Evolutionary conservation across 2,888 invertebrate species (phyloP).

Genomic region (Melinaea marsaeus): DNA sequence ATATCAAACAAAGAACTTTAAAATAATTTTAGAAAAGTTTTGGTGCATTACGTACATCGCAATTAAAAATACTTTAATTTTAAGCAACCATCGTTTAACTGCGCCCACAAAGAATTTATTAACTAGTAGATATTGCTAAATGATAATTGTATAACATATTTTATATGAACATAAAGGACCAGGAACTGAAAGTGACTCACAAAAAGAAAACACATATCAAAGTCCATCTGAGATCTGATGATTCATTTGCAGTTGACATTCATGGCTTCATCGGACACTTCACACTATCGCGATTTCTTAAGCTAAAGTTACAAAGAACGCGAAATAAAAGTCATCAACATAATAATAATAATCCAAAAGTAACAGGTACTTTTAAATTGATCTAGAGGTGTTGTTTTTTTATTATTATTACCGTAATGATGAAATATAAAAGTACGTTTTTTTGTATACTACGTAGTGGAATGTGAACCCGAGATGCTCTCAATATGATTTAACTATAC

Average conservation of each 20-base stretch:
- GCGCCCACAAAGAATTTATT: too few species aligned
- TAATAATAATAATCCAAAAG: background rate
- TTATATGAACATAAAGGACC: background rate
- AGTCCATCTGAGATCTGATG: slow-evolving; percentile 21
- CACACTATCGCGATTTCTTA: too few species aligned
- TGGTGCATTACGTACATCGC: background rate
- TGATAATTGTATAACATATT: too few species aligned
- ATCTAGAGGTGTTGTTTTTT: too few species aligned
- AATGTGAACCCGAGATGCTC: slow-evolving; percentile 1
- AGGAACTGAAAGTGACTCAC: slow-evolving; percentile 29
- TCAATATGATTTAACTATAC: slow-evolving; percentile 1
- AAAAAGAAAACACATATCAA: slow-evolving; percentile 21
- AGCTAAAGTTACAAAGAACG: too few species aligned
- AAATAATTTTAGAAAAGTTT: background rate
- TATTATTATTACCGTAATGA: background rate
- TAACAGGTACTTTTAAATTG: background rate
- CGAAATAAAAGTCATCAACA: background rate
- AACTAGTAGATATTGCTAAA: too few species aligned
- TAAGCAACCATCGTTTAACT: too few species aligned
- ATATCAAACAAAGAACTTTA: slow-evolving; percentile 11
- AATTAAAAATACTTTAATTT: background rate
- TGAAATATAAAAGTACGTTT: background rate
- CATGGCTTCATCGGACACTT: slow-evolving; percentile 27
- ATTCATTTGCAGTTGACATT: slow-evolving; percentile 30
- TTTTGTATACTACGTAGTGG: background rate